Conservation (phyloP, 2,113 vertebrate species). For the Charina bottae region DNA sequence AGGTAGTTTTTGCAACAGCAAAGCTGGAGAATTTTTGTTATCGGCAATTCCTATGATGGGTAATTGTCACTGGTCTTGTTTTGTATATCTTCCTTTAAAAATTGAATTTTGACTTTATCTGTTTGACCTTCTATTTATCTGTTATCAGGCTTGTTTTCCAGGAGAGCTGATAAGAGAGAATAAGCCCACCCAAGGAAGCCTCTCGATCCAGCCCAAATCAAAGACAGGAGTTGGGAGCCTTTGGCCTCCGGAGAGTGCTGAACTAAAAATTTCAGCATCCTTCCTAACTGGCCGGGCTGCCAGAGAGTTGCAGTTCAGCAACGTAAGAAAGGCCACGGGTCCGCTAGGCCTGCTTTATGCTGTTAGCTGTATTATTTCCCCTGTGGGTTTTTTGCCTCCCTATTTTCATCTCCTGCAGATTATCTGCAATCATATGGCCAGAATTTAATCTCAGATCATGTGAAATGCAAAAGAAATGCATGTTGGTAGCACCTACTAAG, state of each 20-base stretch:
- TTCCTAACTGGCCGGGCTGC: not conserved
- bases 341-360: not conserved
- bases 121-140: not conserved
- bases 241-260: not conserved
- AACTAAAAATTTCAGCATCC: not conserved
- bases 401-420: not conserved
- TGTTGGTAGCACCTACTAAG: not conserved
- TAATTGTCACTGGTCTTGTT: not conserved
- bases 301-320: not conserved
- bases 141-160: too few relatives aligned
- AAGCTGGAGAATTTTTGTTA: not conserved
- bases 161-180: not conserved
- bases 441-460: not conserved
- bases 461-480: not conserved
- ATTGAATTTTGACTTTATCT: conserved; percentile 2
- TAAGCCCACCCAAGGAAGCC: not conserved
- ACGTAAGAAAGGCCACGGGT: not conserved
- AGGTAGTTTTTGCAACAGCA: not conserved
- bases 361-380: not conserved
- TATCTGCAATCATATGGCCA: not conserved
- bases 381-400: not conserved
- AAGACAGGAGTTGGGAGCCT: not conserved
- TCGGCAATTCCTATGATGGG: not conserved
- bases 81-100: not conserved
- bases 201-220: not conserved